Evolutionary conservation across 2,888 invertebrate genomes (phyloP), one percentile per base, ranked within the genome.

Genomic region (Drosophila koepferae): DNA sequence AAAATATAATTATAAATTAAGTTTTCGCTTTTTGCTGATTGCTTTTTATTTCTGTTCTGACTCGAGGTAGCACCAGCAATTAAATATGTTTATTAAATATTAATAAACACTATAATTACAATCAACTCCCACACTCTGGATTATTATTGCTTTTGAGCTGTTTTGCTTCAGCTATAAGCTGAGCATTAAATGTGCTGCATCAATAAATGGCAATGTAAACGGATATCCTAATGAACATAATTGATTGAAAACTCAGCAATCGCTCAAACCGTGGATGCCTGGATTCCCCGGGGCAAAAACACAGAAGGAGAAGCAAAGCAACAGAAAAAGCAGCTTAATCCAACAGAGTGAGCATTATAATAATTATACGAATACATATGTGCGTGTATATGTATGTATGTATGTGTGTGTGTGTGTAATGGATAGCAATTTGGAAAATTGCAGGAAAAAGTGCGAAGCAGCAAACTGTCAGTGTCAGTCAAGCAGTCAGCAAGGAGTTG

Each of bases 211-310:
- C 65, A 62, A 55, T 65, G 43, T 38, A 46, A 62, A 55, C 28
- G 54, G 46, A 60, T 60, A 16, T 46, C 12, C 40, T 55, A 59
- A 78, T 71, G 68, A 66, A 64, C 61, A 69, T 75, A 85, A 80
- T 77, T 86, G 75, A 88, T 83, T 72, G 63, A 83, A 83, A 86
- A 72, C 69, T 60, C 44, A 60, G 69, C 64, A 72, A 83, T 83
- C 80, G 62, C 54, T 83, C 68, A 75, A 83, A 69, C 43, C 58
- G 66, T 23, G 72, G 69, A 44, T 69, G 43, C 36, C 56, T 63
- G 51, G 43, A 61, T 41, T 20, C 55, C 23, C 36, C n/a, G 7
- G 38, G 49, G 38, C 38, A n/a, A 14, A 16, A 36, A n/a, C 20
- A 43, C 46, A 63, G 62, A 56, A 55, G 54, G 49, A 48, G 60